Base-by-base conservation (phyloP, 1,140 invertebrate species). In the Aleiodes sp. region DNA sequence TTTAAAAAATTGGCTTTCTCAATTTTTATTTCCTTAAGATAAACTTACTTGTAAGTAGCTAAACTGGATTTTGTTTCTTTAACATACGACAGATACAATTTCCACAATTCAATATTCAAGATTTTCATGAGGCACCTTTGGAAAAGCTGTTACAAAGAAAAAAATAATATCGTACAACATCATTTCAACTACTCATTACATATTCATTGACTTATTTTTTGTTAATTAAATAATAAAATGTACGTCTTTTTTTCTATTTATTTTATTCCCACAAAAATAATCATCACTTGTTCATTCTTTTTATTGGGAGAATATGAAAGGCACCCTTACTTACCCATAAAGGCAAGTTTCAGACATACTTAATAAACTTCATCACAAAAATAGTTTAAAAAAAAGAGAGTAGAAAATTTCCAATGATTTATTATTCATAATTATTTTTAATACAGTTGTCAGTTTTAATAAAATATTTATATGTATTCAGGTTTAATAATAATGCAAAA, bases 101-200 rank as follows among this genome's bases (percentile, higher is more conserved):
- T 96, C 98, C 98, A 99, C 61, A 99, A 87, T 84, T 99, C 98
- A 74, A 99, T 99, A 87, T 99, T 98, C 37, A 99, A 90, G 68
- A 98, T 96, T 90, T 99, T 98, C 85, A 98, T 96, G 16, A 99
- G 90, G 87, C 97, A 99, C 72, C 97, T 88, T 89, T 98, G 96
- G 87, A 99, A 99, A 68, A 99, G 89, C 94, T 98, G 89, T 80
- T 85, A 84, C 81, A 57, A 73, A 76, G 65, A 73, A 72, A 70
- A 65, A 61, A 72, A 68, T 69, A 73, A 72, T 43, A 72, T 65
- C 39, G 67, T 61, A 68, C 28, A 64, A 71, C 46, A 65, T 67
- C 26, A 16, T 68, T 56, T 39, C 10, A 43, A 39, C n/a, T n/a
- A n/a, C n/a, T n/a, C n/a, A n/a, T n/a, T n/a, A n/a, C n/a, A n/a